These are phyloP conservation scores for Cerastis rubricosa DNA, from an alignment of 2,888 invertebrate genomes.

Conservation along the genomic window DNA sequence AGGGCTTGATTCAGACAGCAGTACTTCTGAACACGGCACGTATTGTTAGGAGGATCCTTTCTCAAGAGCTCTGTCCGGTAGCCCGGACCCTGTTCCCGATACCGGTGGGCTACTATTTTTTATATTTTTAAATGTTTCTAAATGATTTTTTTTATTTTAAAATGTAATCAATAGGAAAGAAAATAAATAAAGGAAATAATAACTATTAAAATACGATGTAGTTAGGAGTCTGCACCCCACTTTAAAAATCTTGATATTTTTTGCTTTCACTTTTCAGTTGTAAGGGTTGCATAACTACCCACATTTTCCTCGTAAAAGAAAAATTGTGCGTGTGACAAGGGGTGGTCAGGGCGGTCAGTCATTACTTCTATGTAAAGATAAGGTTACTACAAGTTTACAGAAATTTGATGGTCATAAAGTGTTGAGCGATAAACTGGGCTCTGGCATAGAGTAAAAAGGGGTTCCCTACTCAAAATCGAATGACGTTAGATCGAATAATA, in stretches of 20 bases:
- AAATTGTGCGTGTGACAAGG: slow-evolving; percentile 22
- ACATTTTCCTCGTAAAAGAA: slow-evolving; percentile 33
- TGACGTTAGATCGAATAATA: too few species aligned
- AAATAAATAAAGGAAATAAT: background rate
- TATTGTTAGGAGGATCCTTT: too few species aligned
- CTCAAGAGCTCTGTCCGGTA: too few species aligned
- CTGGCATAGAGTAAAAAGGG: slow-evolving; percentile 48
- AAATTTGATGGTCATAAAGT: slow-evolving; percentile 89
- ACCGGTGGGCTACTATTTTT: too few species aligned
- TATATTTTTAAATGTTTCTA: too few species aligned
- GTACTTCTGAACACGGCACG: too few species aligned
- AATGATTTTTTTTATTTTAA: too few species aligned
- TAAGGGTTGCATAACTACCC: slow-evolving; percentile 26
- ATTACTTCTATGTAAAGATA: slow-evolving; percentile 58
- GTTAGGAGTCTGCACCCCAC: slow-evolving; percentile 32
- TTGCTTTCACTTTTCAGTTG: background rate
- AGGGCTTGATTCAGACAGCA: too few species aligned
- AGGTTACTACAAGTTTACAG: slow-evolving; percentile 80
- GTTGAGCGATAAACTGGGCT: slow-evolving; percentile 82
- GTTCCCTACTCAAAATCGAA: too few species aligned
- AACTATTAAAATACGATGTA: background rate
- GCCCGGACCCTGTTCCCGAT: too few species aligned
- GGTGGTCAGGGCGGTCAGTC: slow-evolving; percentile 27
- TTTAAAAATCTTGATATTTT: slow-evolving; percentile 17
- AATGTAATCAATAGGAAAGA: too few species aligned